Conservation (phyloP, 2,797 vertebrate genomes). For the Pangasius larnaudii region DNA sequence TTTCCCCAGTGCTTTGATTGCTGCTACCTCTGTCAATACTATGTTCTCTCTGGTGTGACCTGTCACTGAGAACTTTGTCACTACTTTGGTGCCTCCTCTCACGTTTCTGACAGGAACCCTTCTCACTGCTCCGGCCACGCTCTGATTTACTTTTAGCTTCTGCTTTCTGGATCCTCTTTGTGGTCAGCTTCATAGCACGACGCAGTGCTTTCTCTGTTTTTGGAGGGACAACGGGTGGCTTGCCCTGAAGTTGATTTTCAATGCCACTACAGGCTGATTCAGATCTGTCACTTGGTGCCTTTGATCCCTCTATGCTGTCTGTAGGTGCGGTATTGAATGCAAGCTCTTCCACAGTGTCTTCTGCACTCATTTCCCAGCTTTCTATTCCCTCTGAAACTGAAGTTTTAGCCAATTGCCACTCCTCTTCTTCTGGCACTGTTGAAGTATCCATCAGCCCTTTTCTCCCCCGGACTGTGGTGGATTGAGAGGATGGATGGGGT, state of each 20-base stretch:
- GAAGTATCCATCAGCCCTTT: conserved; percentile 58
- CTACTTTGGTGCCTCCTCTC: conserved; percentile 47
- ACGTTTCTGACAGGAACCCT: conserved; percentile 52
- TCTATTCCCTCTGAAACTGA: conserved; percentile 69
- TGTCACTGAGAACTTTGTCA: conserved; percentile 44
- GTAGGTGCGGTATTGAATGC: conserved; percentile 19
- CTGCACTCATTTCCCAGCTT: conserved; percentile 59
- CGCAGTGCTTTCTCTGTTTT: conserved; percentile 94
- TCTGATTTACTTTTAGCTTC: conserved; percentile 75
- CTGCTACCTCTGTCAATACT: conserved; percentile 63
- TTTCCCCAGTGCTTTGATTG: conserved; percentile 68
- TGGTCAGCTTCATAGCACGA: conserved; percentile 89
- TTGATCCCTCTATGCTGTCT: conserved; percentile 52
- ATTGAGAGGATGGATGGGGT: conserved; percentile 48
- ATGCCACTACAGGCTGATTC: conserved; percentile 72
- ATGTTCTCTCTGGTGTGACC: conserved; percentile 46
- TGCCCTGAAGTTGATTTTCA: conserved; percentile 74
- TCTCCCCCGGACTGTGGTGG: conserved; percentile 53
- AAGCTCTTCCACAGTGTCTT: conserved; percentile 64
- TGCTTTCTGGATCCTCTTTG: conserved; percentile 83
- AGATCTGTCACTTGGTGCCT: conserved; percentile 69
- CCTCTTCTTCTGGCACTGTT: conserved; percentile 69
- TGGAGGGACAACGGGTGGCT: conserved; percentile 89
- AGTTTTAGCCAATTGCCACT: conserved; percentile 63
- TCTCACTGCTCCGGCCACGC: conserved; percentile 58